Evolutionary conservation across 2,797 vertebrate species (phyloP), one percentile per base, ranked within the genome.

Genomic region (Nannoperca australis): DNA sequence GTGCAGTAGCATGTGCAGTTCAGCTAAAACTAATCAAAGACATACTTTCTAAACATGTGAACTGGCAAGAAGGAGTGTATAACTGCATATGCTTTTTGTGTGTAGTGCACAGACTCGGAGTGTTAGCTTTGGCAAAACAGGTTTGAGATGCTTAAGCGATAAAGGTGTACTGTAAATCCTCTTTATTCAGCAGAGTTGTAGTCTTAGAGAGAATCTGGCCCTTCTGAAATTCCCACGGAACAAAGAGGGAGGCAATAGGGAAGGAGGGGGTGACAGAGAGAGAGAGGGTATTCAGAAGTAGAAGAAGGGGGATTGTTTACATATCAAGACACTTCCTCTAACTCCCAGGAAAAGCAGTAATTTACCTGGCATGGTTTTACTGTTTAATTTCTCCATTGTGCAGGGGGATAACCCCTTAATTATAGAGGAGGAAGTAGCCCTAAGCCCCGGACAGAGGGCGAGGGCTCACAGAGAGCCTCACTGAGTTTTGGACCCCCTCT

Each of bases 161-260:
- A 81, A 90, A 91, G 85, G 34, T 34, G 83, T 88, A 75, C 75
- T 83, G 78, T 91, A 94, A 94, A 93, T 93, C 91, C 90, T 89
- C 81, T 79, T 92, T 85, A 91, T 91, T 94, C 88, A 83, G 83
- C 72, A 62, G 86, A 76, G 81, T 92, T 85, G 85, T 84, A 71
- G 85, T 91, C 74, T 82, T 81, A 88, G 63, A 86, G 91, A 88
- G 85, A 90, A 89, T 88, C 84, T 83, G 83, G 79, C 86, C 83
- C 83, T 50, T 85, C 90, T 88, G 84, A 89, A 88, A 91, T 95
- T 95, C 93, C 92, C 94, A 94, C 87, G 81, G 92, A 89, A 89
- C 86, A 88, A 88, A 84, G 73, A 69, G 73, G 80, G 72, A 70
- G 79, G 64, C 14, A 4, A 73, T 32, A 70, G 38, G 8, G 24